Base-by-base conservation (phyloP, 2,888 invertebrate genomes). In the Rhimphoctona megacephalus region DNA sequence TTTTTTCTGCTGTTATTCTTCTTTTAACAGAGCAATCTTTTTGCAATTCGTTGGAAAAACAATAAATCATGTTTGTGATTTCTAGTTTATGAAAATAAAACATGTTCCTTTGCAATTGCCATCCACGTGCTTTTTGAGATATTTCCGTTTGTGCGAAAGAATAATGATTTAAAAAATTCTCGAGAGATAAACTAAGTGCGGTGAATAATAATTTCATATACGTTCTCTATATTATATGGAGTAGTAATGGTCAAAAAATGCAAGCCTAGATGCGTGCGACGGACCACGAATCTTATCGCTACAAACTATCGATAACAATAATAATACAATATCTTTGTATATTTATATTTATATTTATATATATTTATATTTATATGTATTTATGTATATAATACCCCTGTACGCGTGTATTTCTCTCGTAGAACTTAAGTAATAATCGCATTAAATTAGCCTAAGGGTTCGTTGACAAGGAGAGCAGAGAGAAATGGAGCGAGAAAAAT, bases 241-340 rank as follows among this genome's bases (percentile, higher is more conserved):
- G 46, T 81, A 64, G 43, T 14, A 43, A 74, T 73, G 49, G 61
- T 82, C 46, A 25, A 64, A 84, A 82, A 78, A 61, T 43, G 43
- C 43, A 43, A 43, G 43, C 14, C 43, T 43, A 43, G 43, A 43
- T 52, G 49, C 66, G 54, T 33, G 33, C 9, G 57, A 33, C 57
- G 67, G 33, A 54, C 54, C 39, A 39, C 78, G 33, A 46, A 33
- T 49, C 14, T 25, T 30, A 30, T 69, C 46, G 57, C 30, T 39
- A 14, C 22, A 49, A 77, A 77, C 74, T 72, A 86, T 79, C 72
- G 76, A 57, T 81, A 54, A 49, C 64, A 76, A 73, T 78, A 74
- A 85, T 79, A 80, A 70, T 85, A 85, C 80, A 86, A 73, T 83
- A 67, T 83, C 76, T 77, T 77, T 66, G 22, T 76, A 69, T 69